Conservation (phyloP, 1,140 invertebrate species). For the Nebria ingens region DNA sequence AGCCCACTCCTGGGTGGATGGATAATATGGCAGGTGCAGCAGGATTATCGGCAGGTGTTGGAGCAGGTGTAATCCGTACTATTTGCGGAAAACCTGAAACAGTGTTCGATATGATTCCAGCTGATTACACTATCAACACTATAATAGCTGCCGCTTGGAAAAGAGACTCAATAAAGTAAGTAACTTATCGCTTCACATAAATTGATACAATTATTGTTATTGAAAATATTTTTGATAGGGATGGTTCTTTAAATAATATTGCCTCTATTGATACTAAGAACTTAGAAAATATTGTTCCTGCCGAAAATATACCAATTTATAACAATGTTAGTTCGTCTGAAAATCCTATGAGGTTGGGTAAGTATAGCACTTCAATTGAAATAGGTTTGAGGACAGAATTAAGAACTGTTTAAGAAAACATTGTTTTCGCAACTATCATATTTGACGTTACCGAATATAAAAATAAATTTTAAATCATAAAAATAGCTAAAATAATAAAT, state of each 20-base stretch:
- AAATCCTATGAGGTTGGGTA: conserved; percentile 50
- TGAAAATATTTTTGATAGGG: no score
- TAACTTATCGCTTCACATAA: no score
- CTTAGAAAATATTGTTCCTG: no score
- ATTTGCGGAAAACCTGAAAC: conserved; percentile 38
- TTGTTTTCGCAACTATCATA: no score
- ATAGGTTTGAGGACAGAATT: conserved; percentile 16
- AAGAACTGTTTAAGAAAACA: no score
- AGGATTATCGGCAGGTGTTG: conserved; percentile 46
- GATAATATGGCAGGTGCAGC: conserved; percentile 70
- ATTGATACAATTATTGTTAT: no score
- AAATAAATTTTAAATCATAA: no score
- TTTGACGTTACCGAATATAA: conserved; percentile 37
- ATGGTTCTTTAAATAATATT: no score
- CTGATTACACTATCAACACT: conserved; percentile 58
- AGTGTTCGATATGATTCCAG: conserved; percentile 55
- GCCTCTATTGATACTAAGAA: no score
- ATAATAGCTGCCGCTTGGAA: conserved; percentile 55
- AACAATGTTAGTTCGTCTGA: conserved; percentile 55
- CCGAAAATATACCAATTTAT: conserved; percentile 47
- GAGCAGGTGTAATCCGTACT: conserved; percentile 51
- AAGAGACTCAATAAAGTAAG: no score
- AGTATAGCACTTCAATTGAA: no score
- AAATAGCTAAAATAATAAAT: no score
- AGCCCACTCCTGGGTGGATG: conserved; percentile 56